Percentiles rank a stretch among this genome's conserved stretches.
These are phyloP conservation scores for Mesocricetus auratus DNA, from an alignment of 2,113 vertebrate genomes.

Conservation along the genomic window DNA sequence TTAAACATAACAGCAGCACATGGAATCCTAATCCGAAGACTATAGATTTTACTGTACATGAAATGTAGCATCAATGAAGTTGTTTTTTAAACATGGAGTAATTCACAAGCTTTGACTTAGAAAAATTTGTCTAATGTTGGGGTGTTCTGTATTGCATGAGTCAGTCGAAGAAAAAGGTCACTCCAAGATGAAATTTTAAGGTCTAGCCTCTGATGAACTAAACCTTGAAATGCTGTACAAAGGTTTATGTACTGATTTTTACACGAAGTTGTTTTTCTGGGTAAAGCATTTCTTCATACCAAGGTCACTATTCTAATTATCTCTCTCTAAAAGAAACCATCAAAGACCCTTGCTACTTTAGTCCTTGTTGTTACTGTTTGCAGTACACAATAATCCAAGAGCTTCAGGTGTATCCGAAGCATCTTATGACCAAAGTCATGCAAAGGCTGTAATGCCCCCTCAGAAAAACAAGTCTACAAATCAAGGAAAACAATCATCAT, in stretches of 20 bases:
- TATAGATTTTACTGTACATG: background rate
- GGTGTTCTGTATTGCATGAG: background rate
- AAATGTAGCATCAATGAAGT: background rate
- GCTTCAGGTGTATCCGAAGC: background rate
- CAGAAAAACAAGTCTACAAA: background rate
- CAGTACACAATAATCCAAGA: background rate
- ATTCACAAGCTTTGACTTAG: conserved; percentile 13
- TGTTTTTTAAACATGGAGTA: conserved; percentile 24
- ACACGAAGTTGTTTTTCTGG: background rate
- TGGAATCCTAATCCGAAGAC: background rate
- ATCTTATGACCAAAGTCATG: background rate
- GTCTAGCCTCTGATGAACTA: background rate
- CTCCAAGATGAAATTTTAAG: background rate
- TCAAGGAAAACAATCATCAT: background rate
- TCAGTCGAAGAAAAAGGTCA: background rate
- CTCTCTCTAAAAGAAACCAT: background rate
- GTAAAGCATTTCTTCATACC: background rate
- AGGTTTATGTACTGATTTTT: background rate
- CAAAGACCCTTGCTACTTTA: background rate
- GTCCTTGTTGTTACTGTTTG: background rate
- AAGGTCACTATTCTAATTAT: background rate
- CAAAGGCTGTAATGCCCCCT: background rate
- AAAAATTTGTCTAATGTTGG: background rate
- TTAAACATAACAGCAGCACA: conserved; percentile 23
- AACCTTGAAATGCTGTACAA: background rate